A percentile compares a stretch with the other conserved stretches of the same genome.
These are phyloP conservation scores for Agrotis clavis DNA, from an alignment of 2,888 invertebrate species.

Conservation along the genomic window DNA sequence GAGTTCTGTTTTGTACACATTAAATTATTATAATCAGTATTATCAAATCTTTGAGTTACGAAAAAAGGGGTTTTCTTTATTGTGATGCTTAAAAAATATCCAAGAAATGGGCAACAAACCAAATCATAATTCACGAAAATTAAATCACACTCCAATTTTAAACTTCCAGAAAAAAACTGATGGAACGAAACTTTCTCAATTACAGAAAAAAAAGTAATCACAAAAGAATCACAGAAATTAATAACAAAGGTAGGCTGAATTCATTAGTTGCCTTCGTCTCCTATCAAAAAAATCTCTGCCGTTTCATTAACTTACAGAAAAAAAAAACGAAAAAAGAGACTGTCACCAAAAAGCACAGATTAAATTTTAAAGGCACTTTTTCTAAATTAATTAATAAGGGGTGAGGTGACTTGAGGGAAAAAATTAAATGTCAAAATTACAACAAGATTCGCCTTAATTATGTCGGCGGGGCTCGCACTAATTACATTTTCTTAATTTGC, in stretches of 20 bases:
- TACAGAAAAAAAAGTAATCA: slow-evolving; percentile 61
- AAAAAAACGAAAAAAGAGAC: slow-evolving; percentile 74
- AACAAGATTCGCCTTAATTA: slow-evolving; percentile 90
- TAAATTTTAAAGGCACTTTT: slow-evolving; percentile 88
- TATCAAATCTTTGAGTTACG: neutral
- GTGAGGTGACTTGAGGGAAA: slow-evolving; percentile 83
- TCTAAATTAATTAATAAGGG: slow-evolving; percentile 88
- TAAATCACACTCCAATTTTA: slow-evolving; percentile 39
- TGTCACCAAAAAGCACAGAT: slow-evolving; percentile 87
- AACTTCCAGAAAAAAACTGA: slow-evolving; percentile 32
- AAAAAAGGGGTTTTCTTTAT: neutral
- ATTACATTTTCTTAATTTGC: slow-evolving; percentile 91
- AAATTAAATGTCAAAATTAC: slow-evolving; percentile 91
- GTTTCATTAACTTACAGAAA: slow-evolving; percentile 82
- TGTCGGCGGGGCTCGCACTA: slow-evolving; percentile 83
- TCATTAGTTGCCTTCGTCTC: slow-evolving; percentile 76
- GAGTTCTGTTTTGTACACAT: neutral
- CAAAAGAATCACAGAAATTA: slow-evolving; percentile 69
- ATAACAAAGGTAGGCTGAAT: slow-evolving; percentile 73
- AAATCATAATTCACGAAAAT: slow-evolving; percentile 21
- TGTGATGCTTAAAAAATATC: slow-evolving; percentile 6
- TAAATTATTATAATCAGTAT: too few relatives aligned
- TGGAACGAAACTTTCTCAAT: slow-evolving; percentile 63
- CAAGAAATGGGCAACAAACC: neutral
- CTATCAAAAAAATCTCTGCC: slow-evolving; percentile 87